Conservation (phyloP, 2,113 vertebrate genomes). For the Okapia johnstoni region DNA sequence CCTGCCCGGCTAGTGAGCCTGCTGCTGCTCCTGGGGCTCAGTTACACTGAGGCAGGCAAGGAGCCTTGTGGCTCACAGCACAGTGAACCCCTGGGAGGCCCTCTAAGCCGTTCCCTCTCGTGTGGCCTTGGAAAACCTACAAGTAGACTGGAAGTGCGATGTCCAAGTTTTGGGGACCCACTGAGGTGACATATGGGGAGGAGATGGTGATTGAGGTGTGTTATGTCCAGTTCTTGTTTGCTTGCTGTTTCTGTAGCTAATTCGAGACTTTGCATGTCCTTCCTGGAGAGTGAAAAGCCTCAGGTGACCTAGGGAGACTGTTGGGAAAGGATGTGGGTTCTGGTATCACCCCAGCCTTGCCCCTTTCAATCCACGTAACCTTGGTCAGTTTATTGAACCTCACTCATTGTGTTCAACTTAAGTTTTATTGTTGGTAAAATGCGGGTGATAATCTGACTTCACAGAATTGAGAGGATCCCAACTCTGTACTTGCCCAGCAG, state of each 20-base stretch:
- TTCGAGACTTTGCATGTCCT: neutral
- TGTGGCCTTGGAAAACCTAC: neutral
- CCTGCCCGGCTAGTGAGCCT: neutral
- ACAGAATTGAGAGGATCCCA: neutral
- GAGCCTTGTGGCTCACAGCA: neutral
- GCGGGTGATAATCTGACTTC: neutral
- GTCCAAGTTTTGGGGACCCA: neutral
- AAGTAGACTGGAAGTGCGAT: neutral
- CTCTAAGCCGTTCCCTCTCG: accelerated
- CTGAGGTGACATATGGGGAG: neutral
- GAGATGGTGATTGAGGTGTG: accelerated
- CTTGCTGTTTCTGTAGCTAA: neutral
- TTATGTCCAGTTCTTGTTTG: no score
- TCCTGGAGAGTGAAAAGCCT: neutral
- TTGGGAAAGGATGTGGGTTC: neutral
- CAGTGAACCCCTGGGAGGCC: neutral
- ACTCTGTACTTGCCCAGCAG: neutral
- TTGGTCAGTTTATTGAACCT: neutral
- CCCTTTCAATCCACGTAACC: neutral
- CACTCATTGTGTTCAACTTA: neutral
- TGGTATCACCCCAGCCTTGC: neutral
- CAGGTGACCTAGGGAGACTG: neutral
- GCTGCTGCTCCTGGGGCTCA: neutral
- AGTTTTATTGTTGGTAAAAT: neutral
- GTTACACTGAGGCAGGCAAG: neutral